Base-by-base conservation (phyloP, 2,113 vertebrate genomes). In the Nibea albiflora region DNA sequence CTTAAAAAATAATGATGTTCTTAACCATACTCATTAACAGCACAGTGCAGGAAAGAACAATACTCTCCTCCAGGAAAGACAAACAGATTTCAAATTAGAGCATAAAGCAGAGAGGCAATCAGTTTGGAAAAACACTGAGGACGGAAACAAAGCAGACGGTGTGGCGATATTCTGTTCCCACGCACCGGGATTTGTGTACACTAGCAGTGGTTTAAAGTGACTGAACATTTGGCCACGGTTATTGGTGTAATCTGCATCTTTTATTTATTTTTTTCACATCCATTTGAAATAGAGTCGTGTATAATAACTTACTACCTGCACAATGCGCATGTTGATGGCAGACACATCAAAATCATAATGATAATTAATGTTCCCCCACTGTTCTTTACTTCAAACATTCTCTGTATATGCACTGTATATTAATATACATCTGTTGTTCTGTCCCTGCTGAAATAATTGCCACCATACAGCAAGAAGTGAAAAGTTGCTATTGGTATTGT, bases 1-100 rank as follows among this genome's bases (percentile, higher is more conserved):
- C 95, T 96, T 95, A 95, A 95, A 95, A 95, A 95, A 95, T 95
- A 96, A 95, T 95, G 94, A 95, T 83, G 95, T 96, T 96, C 94
- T 95, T 95, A 94, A 94, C 93, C 91, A 89, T 85, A 79, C 94
- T 96, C 95, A 95, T 95, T 96, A 95, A 92, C 93, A 66, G 90
- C 89, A 90, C 92, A 91, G 93, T 90, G 89, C 87, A 82, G 86
- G 85, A 83, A 92, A 88, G 91, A 95, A 94, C 94, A 94, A 94
- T 94, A 89, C 92, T 92, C 90, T 93, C 90, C 89, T 93, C 92
- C 84, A 92, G 87, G 84, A 93, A 93, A 92, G 93, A 87, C 90
- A 90, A 95, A 94, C 93, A 94, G 92, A 95, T 95, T 94, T 95
- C 75, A 94, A 94, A 95, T 95, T 94, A 92, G 85, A 92, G 90